Percentiles rank a stretch among this genome's conserved stretches.
Evolutionary conservation across 2,113 vertebrate genomes (phyloP).

Genomic region (Crypturellus undulatus): DNA sequence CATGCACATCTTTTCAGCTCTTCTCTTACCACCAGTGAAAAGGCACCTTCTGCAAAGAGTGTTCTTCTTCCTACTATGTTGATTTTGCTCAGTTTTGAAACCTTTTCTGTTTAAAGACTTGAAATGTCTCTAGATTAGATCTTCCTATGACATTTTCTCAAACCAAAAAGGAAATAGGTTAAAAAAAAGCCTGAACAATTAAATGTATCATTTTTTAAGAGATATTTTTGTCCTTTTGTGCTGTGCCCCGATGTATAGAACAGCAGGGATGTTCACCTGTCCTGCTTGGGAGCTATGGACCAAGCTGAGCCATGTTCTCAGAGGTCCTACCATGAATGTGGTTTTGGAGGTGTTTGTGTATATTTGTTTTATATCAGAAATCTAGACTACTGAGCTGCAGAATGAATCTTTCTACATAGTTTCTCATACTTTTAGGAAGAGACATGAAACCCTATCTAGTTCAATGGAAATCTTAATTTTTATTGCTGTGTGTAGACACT

Average conservation of each 20-base stretch:
- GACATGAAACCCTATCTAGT: background rate
- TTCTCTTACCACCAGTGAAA: background rate
- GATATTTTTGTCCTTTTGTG: background rate
- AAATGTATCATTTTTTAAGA: background rate
- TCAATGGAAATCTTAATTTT: background rate
- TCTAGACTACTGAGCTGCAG: background rate
- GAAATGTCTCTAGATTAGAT: background rate
- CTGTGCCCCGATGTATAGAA: background rate
- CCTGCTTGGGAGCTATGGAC: background rate
- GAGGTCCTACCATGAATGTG: background rate
- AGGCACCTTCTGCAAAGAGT: background rate
- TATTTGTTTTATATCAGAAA: background rate
- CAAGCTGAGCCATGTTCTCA: background rate
- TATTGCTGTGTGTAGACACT: background rate
- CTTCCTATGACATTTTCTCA: background rate
- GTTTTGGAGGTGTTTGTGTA: background rate
- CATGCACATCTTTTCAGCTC: background rate
- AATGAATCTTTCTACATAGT: background rate
- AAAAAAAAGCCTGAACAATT: background rate
- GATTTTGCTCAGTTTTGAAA: background rate
- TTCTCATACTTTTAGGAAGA: background rate
- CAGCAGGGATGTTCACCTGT: background rate
- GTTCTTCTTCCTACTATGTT: background rate
- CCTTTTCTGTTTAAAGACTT: background rate
- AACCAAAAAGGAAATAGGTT: background rate